Conservation (phyloP, 2,888 invertebrate genomes). For the Synanthedon tipuliformis region DNA sequence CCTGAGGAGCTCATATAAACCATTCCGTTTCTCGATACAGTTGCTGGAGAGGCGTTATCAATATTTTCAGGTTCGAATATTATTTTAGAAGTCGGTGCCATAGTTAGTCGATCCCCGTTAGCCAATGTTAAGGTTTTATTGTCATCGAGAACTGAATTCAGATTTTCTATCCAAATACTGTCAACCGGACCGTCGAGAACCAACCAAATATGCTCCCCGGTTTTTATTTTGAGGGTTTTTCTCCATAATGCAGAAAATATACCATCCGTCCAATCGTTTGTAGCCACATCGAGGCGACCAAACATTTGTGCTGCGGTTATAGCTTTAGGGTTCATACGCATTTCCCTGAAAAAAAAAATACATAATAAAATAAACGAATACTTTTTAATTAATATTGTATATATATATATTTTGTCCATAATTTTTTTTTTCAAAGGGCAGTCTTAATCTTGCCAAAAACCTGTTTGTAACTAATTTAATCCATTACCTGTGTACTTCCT, state of each 20-base stretch:
- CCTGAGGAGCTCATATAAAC: constrained; percentile 98
- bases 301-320: constrained; percentile 99
- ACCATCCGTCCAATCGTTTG: constrained; percentile 99
- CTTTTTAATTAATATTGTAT: not conserved
- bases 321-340: constrained; percentile 98
- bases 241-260: constrained; percentile 97
- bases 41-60: constrained; percentile 97
- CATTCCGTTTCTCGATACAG: constrained; percentile 94
- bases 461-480: too few relatives aligned
- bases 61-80: constrained; percentile 98
- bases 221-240: constrained; percentile 89
- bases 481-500: constrained; percentile 80
- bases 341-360: constrained; percentile 76
- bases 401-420: too few relatives aligned
- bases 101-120: constrained; percentile 93
- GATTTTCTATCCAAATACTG: constrained; percentile 98
- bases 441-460: too few relatives aligned
- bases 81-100: constrained; percentile 94
- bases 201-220: constrained; percentile 91
- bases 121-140: constrained; percentile 95
- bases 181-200: constrained; percentile 97
- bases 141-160: constrained; percentile 96
- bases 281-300: constrained; percentile 94
- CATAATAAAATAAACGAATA: not conserved
- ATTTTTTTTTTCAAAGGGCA: too few relatives aligned